phyloP scores from a whole-genome alignment of 1,140 invertebrate genomes.

The Hypsibius dujardini region DNA sequence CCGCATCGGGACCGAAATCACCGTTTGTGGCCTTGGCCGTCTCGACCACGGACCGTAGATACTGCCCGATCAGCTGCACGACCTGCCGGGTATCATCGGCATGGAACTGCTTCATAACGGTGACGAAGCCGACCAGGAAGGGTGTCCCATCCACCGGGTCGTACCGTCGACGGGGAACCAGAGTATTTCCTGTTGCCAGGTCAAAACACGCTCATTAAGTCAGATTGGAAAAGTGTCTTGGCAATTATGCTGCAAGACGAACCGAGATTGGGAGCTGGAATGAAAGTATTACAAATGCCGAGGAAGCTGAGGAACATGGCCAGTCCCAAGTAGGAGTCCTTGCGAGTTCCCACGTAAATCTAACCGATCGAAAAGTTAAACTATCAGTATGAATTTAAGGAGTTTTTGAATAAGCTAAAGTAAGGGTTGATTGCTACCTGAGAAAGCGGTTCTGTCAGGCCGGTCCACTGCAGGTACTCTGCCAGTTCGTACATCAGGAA shows the following conservation, averaged over 20 bases:
- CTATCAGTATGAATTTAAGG: too few relatives aligned
- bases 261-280: not conserved
- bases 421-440: slow-evolving; percentile 30
- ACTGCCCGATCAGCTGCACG: slow-evolving; percentile 50
- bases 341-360: slow-evolving; percentile 59
- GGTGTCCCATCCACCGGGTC: slow-evolving; percentile 66
- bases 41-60: slow-evolving; percentile 36
- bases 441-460: slow-evolving; percentile 62
- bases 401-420: not conserved
- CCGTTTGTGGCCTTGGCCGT: slow-evolving; percentile 10
- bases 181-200: slow-evolving; percentile 35
- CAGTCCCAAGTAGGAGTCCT: slow-evolving; percentile 48
- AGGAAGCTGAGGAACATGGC: slow-evolving; percentile 54
- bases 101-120: slow-evolving; percentile 63
- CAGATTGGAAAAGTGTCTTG: slow-evolving; percentile 12
- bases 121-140: slow-evolving; percentile 58
- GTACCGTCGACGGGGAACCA: slow-evolving; percentile 50
- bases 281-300: not conserved
- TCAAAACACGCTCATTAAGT: slow-evolving; percentile 32
- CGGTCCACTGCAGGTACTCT: slow-evolving; percentile 62
- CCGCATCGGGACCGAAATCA: not conserved
- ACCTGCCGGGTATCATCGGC: slow-evolving; percentile 45
- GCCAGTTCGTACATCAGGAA: slow-evolving; percentile 52
- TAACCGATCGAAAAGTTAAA: too few relatives aligned
- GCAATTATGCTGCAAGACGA: not conserved